Conservation (phyloP, 2,113 vertebrate genomes). For the Serinus canaria region DNA sequence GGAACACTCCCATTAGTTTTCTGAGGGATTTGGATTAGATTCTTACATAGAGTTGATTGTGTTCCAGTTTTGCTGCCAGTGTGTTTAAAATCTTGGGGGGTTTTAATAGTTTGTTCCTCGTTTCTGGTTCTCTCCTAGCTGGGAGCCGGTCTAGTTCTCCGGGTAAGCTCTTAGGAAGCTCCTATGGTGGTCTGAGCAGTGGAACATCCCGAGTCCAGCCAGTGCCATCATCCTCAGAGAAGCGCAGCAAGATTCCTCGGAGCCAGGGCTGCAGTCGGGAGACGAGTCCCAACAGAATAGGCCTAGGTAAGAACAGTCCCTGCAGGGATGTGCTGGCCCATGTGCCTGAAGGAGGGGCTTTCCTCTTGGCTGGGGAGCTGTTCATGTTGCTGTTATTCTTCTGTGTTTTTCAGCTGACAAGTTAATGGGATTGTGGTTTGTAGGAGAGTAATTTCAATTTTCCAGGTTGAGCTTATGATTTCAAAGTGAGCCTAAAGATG, state of each 20-base stretch:
- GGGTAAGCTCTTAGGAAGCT: slow-evolving; percentile 88
- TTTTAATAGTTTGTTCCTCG: not conserved
- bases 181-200: slow-evolving; percentile 80
- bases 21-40: not conserved
- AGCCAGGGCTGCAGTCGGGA: slow-evolving; percentile 98
- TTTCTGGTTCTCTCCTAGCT: slow-evolving; percentile 73
- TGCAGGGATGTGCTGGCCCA: not conserved
- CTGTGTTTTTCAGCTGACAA: not conserved
- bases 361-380: not conserved
- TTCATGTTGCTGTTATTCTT: not conserved
- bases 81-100: not conserved
- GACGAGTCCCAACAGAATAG: slow-evolving; percentile 92
- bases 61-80: not conserved
- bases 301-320: slow-evolving; percentile 83
- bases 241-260: slow-evolving; percentile 90
- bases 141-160: slow-evolving; percentile 96
- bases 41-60: not conserved
- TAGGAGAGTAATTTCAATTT: not conserved
- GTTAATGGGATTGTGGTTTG: not conserved
- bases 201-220: slow-evolving; percentile 78
- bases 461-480: not conserved
- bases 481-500: not conserved
- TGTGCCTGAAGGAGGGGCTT: fast-evolving
- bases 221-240: slow-evolving; percentile 82
- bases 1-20: not conserved